Conservation (phyloP, 2,113 vertebrate genomes). For the Lophius piscatorius region DNA sequence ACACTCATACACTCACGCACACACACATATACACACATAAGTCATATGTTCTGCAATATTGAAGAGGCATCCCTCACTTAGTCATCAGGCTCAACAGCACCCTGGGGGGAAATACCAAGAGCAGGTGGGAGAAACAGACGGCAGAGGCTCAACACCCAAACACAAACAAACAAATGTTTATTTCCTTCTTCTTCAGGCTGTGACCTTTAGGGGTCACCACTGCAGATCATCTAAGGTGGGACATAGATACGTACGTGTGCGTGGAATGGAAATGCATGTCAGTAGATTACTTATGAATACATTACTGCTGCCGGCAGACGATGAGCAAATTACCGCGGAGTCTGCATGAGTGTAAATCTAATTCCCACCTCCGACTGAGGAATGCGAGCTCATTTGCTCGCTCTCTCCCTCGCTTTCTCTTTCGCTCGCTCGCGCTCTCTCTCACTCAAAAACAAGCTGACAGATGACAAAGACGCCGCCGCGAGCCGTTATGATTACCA, state of each 20-base stretch:
- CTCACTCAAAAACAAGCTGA: too few relatives aligned
- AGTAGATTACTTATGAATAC: neutral
- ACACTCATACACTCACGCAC: conserved; percentile 4
- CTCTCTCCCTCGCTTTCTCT: too few relatives aligned
- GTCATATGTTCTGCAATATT: conserved; percentile 59
- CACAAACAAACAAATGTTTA: too few relatives aligned
- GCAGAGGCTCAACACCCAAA: neutral
- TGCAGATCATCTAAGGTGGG: too few relatives aligned
- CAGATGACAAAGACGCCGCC: too few relatives aligned
- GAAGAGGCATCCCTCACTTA: conserved; percentile 56
- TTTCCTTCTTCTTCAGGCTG: too few relatives aligned
- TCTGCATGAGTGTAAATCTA: conserved; percentile 58
- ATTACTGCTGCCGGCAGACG: conserved; percentile 2
- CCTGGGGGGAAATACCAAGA: conserved; percentile 59
- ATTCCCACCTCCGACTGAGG: conserved; percentile 18
- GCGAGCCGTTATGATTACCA: too few relatives aligned
- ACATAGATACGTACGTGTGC: too few relatives aligned
- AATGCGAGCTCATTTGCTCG: too few relatives aligned
- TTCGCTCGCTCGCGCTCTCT: too few relatives aligned
- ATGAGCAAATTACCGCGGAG: conserved; percentile 8
- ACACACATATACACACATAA: conserved; percentile 13
- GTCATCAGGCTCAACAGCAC: conserved; percentile 55
- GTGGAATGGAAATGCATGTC: too few relatives aligned
- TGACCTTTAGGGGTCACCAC: too few relatives aligned
- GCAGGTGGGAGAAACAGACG: conserved; percentile 54